Conservation (phyloP, 2,888 invertebrate species). For the Aleiodes leptofemur region DNA sequence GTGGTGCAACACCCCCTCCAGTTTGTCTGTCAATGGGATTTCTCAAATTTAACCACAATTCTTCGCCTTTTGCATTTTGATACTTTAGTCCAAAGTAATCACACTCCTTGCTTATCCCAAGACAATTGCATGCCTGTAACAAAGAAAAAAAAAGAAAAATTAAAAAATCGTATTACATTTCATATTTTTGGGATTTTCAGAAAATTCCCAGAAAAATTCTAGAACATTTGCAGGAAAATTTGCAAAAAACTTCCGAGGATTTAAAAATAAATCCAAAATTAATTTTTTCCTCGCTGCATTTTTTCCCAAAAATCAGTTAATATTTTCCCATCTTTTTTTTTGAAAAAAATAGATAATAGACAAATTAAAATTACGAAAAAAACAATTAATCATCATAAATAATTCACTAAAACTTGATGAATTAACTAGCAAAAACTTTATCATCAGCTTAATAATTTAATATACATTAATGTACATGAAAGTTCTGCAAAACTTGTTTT, state of each 20-base stretch:
- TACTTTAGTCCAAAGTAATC: slow-evolving; percentile 93
- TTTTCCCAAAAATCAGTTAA: too few relatives aligned
- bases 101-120: slow-evolving; percentile 89
- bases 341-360: not conserved
- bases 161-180: too few relatives aligned
- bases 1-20: slow-evolving; percentile 78
- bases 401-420: slow-evolving; percentile 2
- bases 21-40: slow-evolving; percentile 88
- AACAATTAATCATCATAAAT: too few relatives aligned
- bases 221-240: too few relatives aligned
- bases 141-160: not conserved
- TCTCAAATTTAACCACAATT: slow-evolving; percentile 90
- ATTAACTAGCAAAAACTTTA: slow-evolving; percentile 9
- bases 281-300: too few relatives aligned
- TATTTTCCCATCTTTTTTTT: too few relatives aligned
- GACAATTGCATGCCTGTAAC: slow-evolving; percentile 86
- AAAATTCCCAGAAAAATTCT: too few relatives aligned
- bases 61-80: slow-evolving; percentile 82
- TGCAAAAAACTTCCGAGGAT: too few relatives aligned
- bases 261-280: too few relatives aligned
- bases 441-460: slow-evolving; percentile 17
- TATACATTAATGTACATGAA: slow-evolving; percentile 26
- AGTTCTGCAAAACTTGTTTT: slow-evolving; percentile 6
- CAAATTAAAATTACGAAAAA: not conserved
- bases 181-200: too few relatives aligned